Base-by-base conservation (phyloP, 1,140 invertebrate species). In the Pseudoatta argentina region DNA sequence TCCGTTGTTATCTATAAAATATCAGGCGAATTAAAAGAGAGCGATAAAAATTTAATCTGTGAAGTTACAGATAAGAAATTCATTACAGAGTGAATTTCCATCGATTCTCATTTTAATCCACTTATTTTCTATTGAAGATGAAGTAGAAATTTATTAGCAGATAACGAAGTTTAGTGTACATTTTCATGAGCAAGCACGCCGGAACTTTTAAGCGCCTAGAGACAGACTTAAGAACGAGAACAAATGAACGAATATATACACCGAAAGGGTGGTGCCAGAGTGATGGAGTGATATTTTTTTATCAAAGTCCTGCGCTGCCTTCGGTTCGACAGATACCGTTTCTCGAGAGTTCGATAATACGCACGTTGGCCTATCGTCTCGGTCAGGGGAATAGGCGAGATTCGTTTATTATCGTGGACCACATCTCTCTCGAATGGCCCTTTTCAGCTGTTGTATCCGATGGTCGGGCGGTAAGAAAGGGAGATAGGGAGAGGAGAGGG, bases 351-450 rank as follows among this genome's bases (percentile, higher is more conserved):
- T 82, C 88, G 89, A 91, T 90, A 86, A 90, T 88, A 90, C 77
- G 59, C 72, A 39, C 63, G 72, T 81, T 83, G 57, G 89, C 87
- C 86, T 91, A 88, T 88, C 79, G 76, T 66, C 12, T 30, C n/a
- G 51, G 16, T 0, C 27, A 16, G 1, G 14, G 39, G 55, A 34
- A 57, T n/a, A 59, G 27, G 39, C 18, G 72, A 83, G 57, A 90
- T 90, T 90, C 87, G 86, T 90, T 91, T 90, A 90, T 90, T 91
- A 90, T 91, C 89, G 34, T 30, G 75, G 77, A 78, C 71, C 88
- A 81, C 82, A 91, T 88, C 86, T 88, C 86, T 81, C 76, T 63
- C 63, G 71, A 90, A 86, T 86, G 59, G 51, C 57, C 59, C 63
- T 90, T 81, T 90, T 91, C 89, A 90, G 3, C 55, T 27, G 66